Base-by-base conservation (phyloP, 2,888 invertebrate species). In the Zaprionus bogoriensis region DNA sequence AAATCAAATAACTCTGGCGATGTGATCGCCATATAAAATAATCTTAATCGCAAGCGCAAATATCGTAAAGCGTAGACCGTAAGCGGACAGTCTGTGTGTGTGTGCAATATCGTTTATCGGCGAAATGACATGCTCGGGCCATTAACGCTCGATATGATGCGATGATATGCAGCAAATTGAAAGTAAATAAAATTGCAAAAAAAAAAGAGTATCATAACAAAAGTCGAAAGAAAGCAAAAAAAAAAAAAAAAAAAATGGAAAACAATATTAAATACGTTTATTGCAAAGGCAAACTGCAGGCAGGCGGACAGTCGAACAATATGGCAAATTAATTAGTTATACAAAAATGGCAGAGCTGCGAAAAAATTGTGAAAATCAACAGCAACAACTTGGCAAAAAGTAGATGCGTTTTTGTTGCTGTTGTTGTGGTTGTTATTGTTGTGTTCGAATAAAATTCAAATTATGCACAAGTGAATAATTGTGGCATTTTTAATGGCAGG, bases 391-490 rank as follows among this genome's bases (percentile, higher is more conserved):
- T 46, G 50, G 53, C 36, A 38, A 70, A 36, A 23, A 36, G 44
- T 54, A 27, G 36, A 30, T 48, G 38, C 28, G 17, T 41, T 14
- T 39, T 41, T 14, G 25, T 38, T 62, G 14, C 27, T 27, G 60
- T 42, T 58, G 27, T 48, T 41, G 52, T n/a, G n/a, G n/a, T n/a
- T n/a, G n/a, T n/a, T n/a, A 42, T 45, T 50, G 61, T n/a, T n/a
- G n/a, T n/a, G n/a, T n/a, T n/a, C 75, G 66, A 79, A 82, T 77
- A 66, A 82, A 80, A 79, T 77, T 67, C 77, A 80, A 83, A 83
- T 81, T 80, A 81, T 80, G 73, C 84, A 77, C 80, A 77, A 81
- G 80, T 81, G 80, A 81, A 81, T 81, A 81, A 81, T 83, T 83
- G 80, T 70, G 84, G 83, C 59, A 52, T 71, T 64, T 51, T 71